Conservation (phyloP, 2,888 invertebrate genomes). For the Girardia tigrina region DNA sequence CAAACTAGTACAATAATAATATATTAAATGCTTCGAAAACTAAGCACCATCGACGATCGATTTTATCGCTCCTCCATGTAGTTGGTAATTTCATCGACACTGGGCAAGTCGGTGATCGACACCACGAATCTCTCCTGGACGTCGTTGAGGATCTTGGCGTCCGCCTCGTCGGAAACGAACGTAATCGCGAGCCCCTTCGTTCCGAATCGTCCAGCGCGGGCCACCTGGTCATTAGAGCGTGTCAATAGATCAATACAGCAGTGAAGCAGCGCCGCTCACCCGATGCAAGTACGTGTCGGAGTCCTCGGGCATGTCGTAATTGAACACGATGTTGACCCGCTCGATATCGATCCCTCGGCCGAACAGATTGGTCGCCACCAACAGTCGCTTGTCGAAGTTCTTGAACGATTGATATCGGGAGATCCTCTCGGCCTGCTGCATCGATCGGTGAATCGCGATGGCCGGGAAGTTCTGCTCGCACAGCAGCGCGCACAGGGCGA, state of each 20-base stretch:
- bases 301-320: constrained; percentile 99
- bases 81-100: constrained; percentile 5
- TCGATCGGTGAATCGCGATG: constrained; percentile 91
- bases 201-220: constrained; percentile 93
- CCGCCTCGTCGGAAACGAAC: constrained; percentile 89
- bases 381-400: constrained; percentile 93
- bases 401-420: constrained; percentile 95
- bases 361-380: constrained; percentile 95
- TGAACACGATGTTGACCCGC: constrained; percentile 96
- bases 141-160: constrained; percentile 90
- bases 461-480: constrained; percentile 98
- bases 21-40: background rate
- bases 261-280: no score
- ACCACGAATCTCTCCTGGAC: constrained; percentile 98
- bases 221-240: no score
- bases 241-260: background rate
- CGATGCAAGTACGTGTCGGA: constrained; percentile 95
- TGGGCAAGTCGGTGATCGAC: background rate
- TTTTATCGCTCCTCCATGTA: constrained; percentile 3
- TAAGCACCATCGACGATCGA: no score
- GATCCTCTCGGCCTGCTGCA: constrained; percentile 81
- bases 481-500: constrained; percentile 79
- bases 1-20: background rate
- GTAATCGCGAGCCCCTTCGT: constrained; percentile 94
- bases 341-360: constrained; percentile 99